phyloP scores from a whole-genome alignment of 2,888 invertebrate genomes.

The Mystacides longicornis region DNA sequence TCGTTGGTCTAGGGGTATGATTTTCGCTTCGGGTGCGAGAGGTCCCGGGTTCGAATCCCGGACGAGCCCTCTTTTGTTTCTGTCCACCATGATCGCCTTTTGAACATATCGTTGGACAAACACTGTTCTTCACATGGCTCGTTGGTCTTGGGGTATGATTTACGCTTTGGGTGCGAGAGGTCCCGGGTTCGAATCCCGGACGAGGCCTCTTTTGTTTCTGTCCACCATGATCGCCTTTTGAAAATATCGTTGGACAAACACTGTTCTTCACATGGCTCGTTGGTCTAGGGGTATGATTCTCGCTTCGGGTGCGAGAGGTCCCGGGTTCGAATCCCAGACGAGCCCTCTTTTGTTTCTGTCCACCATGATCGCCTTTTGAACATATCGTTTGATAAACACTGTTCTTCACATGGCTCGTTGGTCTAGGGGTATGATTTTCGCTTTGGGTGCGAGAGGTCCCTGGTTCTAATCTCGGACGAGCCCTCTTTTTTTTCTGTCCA shows the following conservation, averaged over 20 bases:
- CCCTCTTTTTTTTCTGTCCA: slow-evolving; percentile 30
- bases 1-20: slow-evolving; percentile 56
- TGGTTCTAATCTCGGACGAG: slow-evolving; percentile 53
- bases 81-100: no score
- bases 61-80: no score
- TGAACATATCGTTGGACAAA: no score
- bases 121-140: slow-evolving; percentile 15
- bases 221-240: background rate
- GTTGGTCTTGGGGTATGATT: slow-evolving; percentile 27
- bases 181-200: slow-evolving; percentile 27
- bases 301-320: slow-evolving; percentile 56
- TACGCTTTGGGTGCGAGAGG: slow-evolving; percentile 27
- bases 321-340: slow-evolving; percentile 56
- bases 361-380: no score
- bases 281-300: slow-evolving; percentile 56
- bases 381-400: no score
- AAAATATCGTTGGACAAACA: no score
- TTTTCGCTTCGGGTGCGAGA: slow-evolving; percentile 56
- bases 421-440: slow-evolving; percentile 64
- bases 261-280: slow-evolving; percentile 47
- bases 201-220: slow-evolving; percentile 24
- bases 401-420: slow-evolving; percentile 50
- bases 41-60: slow-evolving; percentile 56
- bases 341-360: no score
- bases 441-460: slow-evolving; percentile 57